Conservation (phyloP, 2,113 vertebrate species). For the Carettochelys insculpta region DNA sequence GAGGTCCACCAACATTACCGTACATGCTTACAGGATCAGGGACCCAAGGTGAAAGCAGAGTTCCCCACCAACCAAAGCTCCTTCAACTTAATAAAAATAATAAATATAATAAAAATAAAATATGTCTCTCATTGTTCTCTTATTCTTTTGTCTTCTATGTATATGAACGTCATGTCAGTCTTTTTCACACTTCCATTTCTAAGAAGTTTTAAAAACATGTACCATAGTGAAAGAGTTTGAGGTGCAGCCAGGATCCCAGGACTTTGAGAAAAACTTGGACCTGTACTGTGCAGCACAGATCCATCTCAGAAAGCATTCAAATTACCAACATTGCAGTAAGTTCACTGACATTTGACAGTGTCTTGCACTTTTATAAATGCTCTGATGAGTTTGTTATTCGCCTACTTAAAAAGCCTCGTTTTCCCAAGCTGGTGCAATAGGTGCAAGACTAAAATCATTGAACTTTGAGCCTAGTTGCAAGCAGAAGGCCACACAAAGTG, state of each 20-base stretch:
- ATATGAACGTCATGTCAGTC: background rate
- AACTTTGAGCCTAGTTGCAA: background rate
- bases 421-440: background rate
- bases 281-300: background rate
- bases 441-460: background rate
- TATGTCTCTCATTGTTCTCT: background rate
- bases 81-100: background rate
- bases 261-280: background rate
- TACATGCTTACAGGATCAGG: background rate
- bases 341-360: background rate
- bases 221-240: background rate
- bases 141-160: background rate
- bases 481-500: background rate
- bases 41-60: background rate
- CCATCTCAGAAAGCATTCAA: background rate
- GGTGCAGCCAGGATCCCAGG: too few relatives aligned
- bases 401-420: background rate
- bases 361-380: background rate
- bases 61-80: background rate
- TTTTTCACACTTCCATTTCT: background rate
- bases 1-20: too few relatives aligned
- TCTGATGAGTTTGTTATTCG: background rate
- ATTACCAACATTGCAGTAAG: background rate
- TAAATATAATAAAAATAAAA: background rate
- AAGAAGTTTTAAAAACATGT: background rate